These are phyloP conservation scores for Ceyx melanurus DNA, from an alignment of 2,113 vertebrate species.

Conservation along the genomic window DNA sequence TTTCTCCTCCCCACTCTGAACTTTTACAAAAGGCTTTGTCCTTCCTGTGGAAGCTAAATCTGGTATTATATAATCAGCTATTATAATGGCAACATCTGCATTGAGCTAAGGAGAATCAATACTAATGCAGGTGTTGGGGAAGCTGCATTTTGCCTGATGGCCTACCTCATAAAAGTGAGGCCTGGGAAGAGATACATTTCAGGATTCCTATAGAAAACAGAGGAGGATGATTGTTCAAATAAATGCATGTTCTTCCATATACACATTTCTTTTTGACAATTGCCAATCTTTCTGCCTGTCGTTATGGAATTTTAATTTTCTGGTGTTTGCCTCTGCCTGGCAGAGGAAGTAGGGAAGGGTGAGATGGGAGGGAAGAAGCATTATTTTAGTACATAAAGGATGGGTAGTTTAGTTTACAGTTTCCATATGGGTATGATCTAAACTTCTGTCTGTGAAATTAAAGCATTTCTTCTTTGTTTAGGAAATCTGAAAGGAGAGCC, in stretches of 20 bases:
- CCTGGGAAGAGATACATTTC: neutral
- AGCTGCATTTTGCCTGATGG: neutral
- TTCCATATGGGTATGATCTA: neutral
- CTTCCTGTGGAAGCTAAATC: neutral
- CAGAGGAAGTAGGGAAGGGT: neutral
- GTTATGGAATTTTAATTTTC: neutral
- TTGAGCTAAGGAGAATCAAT: neutral
- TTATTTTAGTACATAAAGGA: neutral
- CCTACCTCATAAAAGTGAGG: neutral
- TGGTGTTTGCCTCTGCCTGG: neutral
- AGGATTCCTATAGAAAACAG: neutral
- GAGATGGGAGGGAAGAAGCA: neutral
- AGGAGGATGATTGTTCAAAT: neutral
- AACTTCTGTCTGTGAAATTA: neutral
- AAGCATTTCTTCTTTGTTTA: constrained; percentile 56
- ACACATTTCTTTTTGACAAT: neutral
- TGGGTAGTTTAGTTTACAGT: neutral
- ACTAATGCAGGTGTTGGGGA: neutral
- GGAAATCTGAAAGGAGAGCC: constrained; percentile 24
- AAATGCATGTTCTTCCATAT: neutral
- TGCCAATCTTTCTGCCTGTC: neutral
- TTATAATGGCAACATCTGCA: neutral
- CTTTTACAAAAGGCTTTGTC: neutral
- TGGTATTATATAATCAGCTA: neutral
- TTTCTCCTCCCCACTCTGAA: neutral